phyloP scores from a whole-genome alignment of 2,113 vertebrate genomes.

The Ameiurus melas region DNA sequence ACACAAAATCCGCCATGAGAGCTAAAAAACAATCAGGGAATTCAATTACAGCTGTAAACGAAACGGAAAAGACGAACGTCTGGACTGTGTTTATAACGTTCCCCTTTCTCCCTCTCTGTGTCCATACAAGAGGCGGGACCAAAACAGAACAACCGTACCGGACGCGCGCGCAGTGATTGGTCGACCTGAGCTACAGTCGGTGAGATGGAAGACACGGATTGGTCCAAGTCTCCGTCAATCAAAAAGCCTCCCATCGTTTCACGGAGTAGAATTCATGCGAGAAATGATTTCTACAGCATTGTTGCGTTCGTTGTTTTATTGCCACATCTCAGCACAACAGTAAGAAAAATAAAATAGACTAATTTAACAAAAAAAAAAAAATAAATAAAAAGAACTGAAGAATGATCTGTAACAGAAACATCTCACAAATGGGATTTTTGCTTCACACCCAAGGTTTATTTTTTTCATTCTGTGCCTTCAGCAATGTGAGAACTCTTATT shows the following conservation, averaged over 20 bases:
- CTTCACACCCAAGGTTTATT: not conserved
- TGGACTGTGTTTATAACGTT: not conserved
- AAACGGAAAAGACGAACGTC: not conserved
- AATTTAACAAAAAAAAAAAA: not conserved
- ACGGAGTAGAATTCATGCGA: not conserved
- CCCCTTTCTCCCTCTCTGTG: not conserved
- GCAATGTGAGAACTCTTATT: not conserved
- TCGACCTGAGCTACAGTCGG: not conserved
- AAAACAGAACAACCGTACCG: not conserved
- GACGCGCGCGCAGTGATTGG: conserved; percentile 53
- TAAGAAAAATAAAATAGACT: not conserved
- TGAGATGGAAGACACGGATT: conserved; percentile 56
- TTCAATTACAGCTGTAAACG: not conserved
- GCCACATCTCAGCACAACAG: not conserved
- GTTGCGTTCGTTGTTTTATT: not conserved
- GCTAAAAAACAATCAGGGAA: not conserved
- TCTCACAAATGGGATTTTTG: not conserved
- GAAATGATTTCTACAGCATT: not conserved
- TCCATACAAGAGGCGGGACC: conserved; percentile 31
- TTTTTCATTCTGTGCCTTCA: not conserved
- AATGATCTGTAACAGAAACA: not conserved
- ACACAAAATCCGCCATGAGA: conserved; percentile 5
- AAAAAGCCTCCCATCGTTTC: not conserved
- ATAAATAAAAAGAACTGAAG: not conserved
- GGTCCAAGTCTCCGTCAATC: conserved; percentile 39